These are phyloP conservation scores for Eumeta japonica DNA, from an alignment of 1,140 invertebrate species.

Conservation along the genomic window DNA sequence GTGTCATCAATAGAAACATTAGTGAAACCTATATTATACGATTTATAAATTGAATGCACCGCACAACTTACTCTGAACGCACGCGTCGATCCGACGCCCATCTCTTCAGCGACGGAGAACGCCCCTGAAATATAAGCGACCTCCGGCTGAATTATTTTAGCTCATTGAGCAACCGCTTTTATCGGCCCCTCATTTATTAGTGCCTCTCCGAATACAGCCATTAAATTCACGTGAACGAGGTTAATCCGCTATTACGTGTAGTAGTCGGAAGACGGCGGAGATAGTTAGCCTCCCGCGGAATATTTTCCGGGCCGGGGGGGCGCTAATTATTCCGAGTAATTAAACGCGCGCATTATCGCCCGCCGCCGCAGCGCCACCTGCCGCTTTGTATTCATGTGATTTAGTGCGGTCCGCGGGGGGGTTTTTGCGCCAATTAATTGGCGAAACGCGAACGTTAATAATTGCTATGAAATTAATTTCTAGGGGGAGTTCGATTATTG, in stretches of 20 bases:
- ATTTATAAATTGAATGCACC: not conserved
- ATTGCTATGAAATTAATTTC: slow-evolving; percentile 49
- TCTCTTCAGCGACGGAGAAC: too few relatives aligned
- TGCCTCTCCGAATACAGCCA: slow-evolving; percentile 43
- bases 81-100: too few relatives aligned
- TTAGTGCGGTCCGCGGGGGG: slow-evolving; percentile 47
- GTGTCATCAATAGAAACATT: too few relatives aligned
- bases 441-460: slow-evolving; percentile 50
- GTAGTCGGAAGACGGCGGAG: slow-evolving; percentile 55
- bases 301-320: slow-evolving; percentile 45
- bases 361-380: slow-evolving; percentile 44
- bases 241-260: slow-evolving; percentile 57
- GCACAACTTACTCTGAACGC: not conserved
- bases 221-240: slow-evolving; percentile 51
- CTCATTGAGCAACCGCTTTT: slow-evolving; percentile 45
- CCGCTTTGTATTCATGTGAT: slow-evolving; percentile 51
- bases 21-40: too few relatives aligned
- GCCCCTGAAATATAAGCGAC: not conserved
- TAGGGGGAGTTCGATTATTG: slow-evolving; percentile 26
- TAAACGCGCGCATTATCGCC: slow-evolving; percentile 55
- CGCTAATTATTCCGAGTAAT: slow-evolving; percentile 58
- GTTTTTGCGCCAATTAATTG: slow-evolving; percentile 56
- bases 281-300: slow-evolving; percentile 53
- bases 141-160: slow-evolving; percentile 25
- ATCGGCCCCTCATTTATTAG: slow-evolving; percentile 31